Conservation (phyloP, 2,888 invertebrate species). For the Tachina fera region DNA sequence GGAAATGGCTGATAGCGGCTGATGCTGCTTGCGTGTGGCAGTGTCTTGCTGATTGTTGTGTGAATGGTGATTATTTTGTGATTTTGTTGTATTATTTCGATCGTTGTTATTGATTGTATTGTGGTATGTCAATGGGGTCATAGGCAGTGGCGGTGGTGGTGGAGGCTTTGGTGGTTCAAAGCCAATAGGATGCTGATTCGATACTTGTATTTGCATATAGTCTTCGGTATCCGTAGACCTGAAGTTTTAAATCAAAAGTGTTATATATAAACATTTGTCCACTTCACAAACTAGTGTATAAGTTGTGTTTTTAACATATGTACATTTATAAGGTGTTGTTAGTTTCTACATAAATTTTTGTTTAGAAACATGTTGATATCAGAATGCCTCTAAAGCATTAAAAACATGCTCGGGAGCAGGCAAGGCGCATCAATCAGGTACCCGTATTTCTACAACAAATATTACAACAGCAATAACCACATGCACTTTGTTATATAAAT, state of each 20-base stretch:
- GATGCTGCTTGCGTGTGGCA: conserved; percentile 85
- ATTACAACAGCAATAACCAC: too few species aligned
- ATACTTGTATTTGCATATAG: conserved; percentile 85
- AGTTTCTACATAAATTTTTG: neutral
- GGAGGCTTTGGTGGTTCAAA: conserved; percentile 82
- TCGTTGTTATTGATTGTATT: conserved; percentile 74
- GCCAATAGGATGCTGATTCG: conserved; percentile 79
- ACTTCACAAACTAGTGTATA: too few species aligned
- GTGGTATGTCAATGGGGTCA: conserved; percentile 76
- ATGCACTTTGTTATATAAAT: too few species aligned
- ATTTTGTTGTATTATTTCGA: conserved; percentile 73
- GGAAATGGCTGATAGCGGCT: conserved; percentile 93
- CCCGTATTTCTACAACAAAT: too few species aligned
- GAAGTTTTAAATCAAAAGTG: conserved; percentile 6
- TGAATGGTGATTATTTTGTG: conserved; percentile 77
- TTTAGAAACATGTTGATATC: too few species aligned
- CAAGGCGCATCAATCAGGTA: too few species aligned
- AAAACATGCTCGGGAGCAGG: too few species aligned
- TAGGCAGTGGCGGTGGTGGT: conserved; percentile 85
- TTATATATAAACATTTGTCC: too few species aligned
- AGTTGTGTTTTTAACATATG: neutral
- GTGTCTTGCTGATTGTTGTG: conserved; percentile 80
- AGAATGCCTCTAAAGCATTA: too few species aligned
- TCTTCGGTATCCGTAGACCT: conserved; percentile 83
- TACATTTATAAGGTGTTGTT: neutral